Evolutionary conservation across 2,797 vertebrate genomes (phyloP).

Genomic region (Chaenodraco wilsoni): DNA sequence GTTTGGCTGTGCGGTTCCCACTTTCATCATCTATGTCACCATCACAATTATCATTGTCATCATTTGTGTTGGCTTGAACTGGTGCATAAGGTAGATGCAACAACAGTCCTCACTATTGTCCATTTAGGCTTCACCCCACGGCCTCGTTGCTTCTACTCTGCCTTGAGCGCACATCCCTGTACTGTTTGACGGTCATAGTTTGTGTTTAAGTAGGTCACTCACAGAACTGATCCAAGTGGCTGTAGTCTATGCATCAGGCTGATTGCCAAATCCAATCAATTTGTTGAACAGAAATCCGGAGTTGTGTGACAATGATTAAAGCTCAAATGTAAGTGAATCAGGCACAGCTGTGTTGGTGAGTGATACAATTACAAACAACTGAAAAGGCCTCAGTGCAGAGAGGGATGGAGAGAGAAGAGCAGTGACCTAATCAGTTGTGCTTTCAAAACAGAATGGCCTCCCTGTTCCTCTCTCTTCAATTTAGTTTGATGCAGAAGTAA

Average conservation of each 20-base stretch:
- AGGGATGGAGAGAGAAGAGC: slow-evolving; percentile 30
- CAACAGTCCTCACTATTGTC: neutral
- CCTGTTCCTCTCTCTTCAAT: slow-evolving; percentile 45
- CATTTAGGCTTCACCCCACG: neutral
- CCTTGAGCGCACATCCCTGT: slow-evolving; percentile 21
- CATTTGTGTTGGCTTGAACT: slow-evolving; percentile 1
- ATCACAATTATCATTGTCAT: neutral
- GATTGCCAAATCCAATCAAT: slow-evolving; percentile 56
- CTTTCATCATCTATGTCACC: slow-evolving; percentile 10
- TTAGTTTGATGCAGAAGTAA: slow-evolving; percentile 47
- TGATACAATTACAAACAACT: slow-evolving; percentile 66
- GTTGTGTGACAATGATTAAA: slow-evolving; percentile 67
- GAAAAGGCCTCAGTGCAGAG: slow-evolving; percentile 55
- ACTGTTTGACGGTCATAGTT: slow-evolving; percentile 15
- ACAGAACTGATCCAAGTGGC: slow-evolving; percentile 39
- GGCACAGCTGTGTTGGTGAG: slow-evolving; percentile 22
- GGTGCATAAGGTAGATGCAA: slow-evolving; percentile 6
- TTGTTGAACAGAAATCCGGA: slow-evolving; percentile 45
- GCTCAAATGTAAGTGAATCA: slow-evolving; percentile 51
- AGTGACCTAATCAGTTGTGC: slow-evolving; percentile 53
- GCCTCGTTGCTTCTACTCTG: neutral
- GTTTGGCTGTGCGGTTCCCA: slow-evolving; percentile 17
- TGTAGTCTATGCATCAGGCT: slow-evolving; percentile 23
- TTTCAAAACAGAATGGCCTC: slow-evolving; percentile 64
- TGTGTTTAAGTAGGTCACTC: slow-evolving; percentile 28